Evolutionary conservation across 2,797 vertebrate species (phyloP), one percentile per base, ranked within the genome.

Genomic region (Hippoglossus hippoglossus): DNA sequence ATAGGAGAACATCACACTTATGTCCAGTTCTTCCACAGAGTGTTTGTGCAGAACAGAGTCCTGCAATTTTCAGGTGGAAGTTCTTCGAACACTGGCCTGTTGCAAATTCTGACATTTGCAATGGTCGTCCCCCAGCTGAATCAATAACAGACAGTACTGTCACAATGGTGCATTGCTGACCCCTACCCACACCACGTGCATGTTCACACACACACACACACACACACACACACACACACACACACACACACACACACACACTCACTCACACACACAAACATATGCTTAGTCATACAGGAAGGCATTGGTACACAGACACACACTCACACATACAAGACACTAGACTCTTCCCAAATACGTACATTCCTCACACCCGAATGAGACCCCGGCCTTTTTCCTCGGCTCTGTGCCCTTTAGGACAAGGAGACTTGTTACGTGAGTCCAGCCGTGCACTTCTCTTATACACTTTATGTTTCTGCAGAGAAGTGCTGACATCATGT

Each of bases 311-410:
- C 44, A 74, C 67, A 84, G 71, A 78, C 83, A 83, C 79, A 79
- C 82, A 58, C 79, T 87, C 75, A 84, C 90, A 90, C 81, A 49
- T 84, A 80, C 80, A 73, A 89, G 87, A 89, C 83, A 86, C 81
- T 82, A 90, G 87, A 91, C 81, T 31, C 34, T 87, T 85, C 78
- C 85, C 86, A 89, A 91, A 92, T 70, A 82, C 57, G 62, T 72
- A 67, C 89, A 93, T 92, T 93, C 88, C 83, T 92, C 90, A 91
- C 90, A 91, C 88, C 70, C 4, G 13, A 77, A 86, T 80, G 90
- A 90, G 71, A 90, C 69, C 71, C 71, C 61, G 9, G 0, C 64
- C 75, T 80, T 67, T 71, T 84, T 84, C 77, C 85, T 88, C 56
- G 63, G 81, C 83, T 66, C 59, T 5, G 13, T 87, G 85, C 78